These are phyloP conservation scores for Hirtodrosophila trivittata DNA, from an alignment of 2,888 invertebrate species.

Conservation along the genomic window DNA sequence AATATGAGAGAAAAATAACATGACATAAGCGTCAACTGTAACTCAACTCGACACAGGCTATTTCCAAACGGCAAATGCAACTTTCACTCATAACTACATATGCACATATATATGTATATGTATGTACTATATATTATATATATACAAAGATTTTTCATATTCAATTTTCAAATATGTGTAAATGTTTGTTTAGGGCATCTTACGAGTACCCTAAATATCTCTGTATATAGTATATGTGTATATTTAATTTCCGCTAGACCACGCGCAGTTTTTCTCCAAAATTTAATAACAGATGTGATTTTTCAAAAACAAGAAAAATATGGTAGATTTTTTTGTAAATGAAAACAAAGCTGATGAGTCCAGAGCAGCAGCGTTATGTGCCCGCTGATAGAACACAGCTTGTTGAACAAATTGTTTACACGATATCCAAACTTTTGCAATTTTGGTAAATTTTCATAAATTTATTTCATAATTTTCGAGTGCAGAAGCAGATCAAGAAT, in stretches of 20 bases:
- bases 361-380: conserved; percentile 7
- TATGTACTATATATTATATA: conserved; percentile 8
- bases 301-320: conserved; percentile 36
- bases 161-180: not conserved
- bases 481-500: too few relatives aligned
- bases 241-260: conserved; percentile 43
- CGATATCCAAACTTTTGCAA: conserved; percentile 32
- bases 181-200: conserved; percentile 30
- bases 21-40: conserved; percentile 52
- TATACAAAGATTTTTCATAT: not conserved
- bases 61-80: conserved; percentile 41
- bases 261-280: conserved; percentile 28
- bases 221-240: not conserved
- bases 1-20: conserved; percentile 20
- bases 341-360: conserved; percentile 34
- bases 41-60: conserved; percentile 11
- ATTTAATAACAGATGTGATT: conserved; percentile 48
- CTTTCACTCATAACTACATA: conserved; percentile 49
- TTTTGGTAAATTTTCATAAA: conserved; percentile 5
- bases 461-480: too few relatives aligned
- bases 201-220: conserved; percentile 5
- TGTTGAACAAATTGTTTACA: conserved; percentile 35
- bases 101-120: conserved; percentile 13
- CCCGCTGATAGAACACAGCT: conserved; percentile 51
- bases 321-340: conserved; percentile 29